phyloP scores from a whole-genome alignment of 2,888 invertebrate species.

The Chouioia cunea region DNA sequence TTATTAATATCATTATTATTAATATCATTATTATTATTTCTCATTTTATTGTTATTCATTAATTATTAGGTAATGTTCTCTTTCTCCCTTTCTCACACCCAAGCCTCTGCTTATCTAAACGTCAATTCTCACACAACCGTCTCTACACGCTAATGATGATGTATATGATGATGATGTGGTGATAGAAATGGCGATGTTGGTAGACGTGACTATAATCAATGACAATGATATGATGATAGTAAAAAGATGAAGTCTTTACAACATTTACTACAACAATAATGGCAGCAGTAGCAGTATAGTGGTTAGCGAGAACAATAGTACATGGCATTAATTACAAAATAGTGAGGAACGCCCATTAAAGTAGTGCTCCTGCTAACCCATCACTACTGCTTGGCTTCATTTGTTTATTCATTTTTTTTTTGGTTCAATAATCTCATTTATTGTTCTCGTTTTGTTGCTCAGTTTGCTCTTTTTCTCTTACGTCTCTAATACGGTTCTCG shows the following conservation, averaged over 20 bases:
- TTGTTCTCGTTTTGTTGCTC: conserved; percentile 37
- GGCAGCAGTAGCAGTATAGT: conserved; percentile 33
- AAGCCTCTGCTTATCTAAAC: conserved; percentile 22
- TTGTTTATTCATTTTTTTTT: conserved; percentile 20
- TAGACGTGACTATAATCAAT: conserved; percentile 27
- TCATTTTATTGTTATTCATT: conserved; percentile 21
- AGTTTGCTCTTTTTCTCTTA: conserved; percentile 7
- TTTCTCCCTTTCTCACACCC: conserved; percentile 48
- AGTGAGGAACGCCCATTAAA: conserved; percentile 44
- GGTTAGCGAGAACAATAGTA: conserved; percentile 46
- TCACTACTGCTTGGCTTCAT: conserved; percentile 35
- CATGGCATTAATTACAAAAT: conserved; percentile 48
- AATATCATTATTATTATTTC: conserved; percentile 37
- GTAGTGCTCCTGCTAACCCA: conserved; percentile 46
- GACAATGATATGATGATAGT: conserved; percentile 38
- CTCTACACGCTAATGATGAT: conserved; percentile 34
- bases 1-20: conserved; percentile 29
- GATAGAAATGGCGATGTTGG: conserved; percentile 8
- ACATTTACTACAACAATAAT: conserved; percentile 39
- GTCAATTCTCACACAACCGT: conserved; percentile 22
- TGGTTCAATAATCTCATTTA: conserved; percentile 27
- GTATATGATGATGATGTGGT: conserved; percentile 11
- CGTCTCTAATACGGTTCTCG: conserved; percentile 9
- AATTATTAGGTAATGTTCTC: conserved; percentile 15
- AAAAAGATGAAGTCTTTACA: conserved; percentile 45